These are phyloP conservation scores for Acromyrmex charruanus DNA, from an alignment of 1,140 invertebrate genomes.

Conservation along the genomic window DNA sequence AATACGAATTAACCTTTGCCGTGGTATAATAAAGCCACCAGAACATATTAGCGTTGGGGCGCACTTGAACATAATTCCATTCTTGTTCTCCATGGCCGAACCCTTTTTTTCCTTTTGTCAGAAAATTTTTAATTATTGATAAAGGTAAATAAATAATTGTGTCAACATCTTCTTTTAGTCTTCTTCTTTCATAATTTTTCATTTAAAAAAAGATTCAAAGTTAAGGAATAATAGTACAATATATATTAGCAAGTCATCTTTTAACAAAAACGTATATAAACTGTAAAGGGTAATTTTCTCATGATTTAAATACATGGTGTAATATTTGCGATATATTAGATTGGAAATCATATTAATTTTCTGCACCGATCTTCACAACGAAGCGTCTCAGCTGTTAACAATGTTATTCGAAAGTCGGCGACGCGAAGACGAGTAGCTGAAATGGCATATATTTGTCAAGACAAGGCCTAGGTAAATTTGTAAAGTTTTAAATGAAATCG, in stretches of 20 bases:
- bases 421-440: constrained; percentile 52
- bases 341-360: constrained; percentile 8
- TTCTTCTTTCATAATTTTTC: not conserved
- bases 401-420: constrained; percentile 40
- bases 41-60: constrained; percentile 92
- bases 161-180: not conserved
- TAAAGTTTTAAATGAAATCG: constrained; percentile 52
- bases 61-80: constrained; percentile 90
- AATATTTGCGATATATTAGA: constrained; percentile 18
- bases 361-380: not conserved
- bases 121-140: constrained; percentile 12
- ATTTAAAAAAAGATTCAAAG: too few relatives aligned
- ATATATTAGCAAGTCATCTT: not conserved
- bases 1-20: constrained; percentile 86
- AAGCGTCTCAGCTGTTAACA: not conserved
- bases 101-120: constrained; percentile 78
- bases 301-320: not conserved
- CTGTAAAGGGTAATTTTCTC: not conserved
- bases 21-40: constrained; percentile 94
- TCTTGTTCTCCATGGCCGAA: constrained; percentile 89
- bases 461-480: constrained; percentile 61
- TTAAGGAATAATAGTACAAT: not conserved
- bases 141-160: not conserved
- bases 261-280: not conserved
- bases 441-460: constrained; percentile 27